phyloP scores from a whole-genome alignment of 1,140 invertebrate species.

The Parapsyche elsis region DNA sequence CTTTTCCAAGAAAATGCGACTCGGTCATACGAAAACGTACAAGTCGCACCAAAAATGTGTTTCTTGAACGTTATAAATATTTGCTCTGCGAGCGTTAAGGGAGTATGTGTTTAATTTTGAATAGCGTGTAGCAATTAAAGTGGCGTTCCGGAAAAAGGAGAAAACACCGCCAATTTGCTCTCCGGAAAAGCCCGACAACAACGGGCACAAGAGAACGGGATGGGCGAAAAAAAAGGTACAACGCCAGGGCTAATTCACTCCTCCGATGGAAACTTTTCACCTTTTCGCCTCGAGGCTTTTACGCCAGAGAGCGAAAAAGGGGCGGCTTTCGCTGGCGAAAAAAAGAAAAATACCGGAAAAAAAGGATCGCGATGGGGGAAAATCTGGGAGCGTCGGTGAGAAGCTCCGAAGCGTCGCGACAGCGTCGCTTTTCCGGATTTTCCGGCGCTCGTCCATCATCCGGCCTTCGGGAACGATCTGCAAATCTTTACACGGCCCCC shows the following conservation, averaged over 20 bases:
- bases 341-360: background rate
- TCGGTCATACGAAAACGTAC: too few relatives aligned
- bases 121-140: conserved; percentile 17
- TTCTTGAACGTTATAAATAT: background rate
- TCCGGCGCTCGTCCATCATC: background rate
- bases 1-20: too few relatives aligned
- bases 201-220: background rate
- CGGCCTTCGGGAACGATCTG: background rate
- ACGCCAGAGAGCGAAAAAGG: background rate
- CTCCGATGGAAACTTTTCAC: conserved; percentile 29
- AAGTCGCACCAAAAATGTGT: too few relatives aligned
- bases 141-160: background rate
- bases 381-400: background rate
- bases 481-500: too few relatives aligned
- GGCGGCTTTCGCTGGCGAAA: background rate
- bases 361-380: background rate
- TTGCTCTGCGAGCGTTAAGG: background rate
- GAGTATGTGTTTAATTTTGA: conserved; percentile 19
- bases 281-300: conserved; percentile 37
- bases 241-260: conserved; percentile 29
- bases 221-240: background rate
- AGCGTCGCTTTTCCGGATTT: conserved; percentile 1
- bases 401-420: background rate
- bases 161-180: conserved; percentile 19
- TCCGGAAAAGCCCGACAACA: conserved; percentile 9